Percentiles rank a stretch among this genome's conserved stretches.
These are phyloP conservation scores for Graptemys geographica DNA, from an alignment of 2,797 vertebrate species.

Conservation along the genomic window DNA sequence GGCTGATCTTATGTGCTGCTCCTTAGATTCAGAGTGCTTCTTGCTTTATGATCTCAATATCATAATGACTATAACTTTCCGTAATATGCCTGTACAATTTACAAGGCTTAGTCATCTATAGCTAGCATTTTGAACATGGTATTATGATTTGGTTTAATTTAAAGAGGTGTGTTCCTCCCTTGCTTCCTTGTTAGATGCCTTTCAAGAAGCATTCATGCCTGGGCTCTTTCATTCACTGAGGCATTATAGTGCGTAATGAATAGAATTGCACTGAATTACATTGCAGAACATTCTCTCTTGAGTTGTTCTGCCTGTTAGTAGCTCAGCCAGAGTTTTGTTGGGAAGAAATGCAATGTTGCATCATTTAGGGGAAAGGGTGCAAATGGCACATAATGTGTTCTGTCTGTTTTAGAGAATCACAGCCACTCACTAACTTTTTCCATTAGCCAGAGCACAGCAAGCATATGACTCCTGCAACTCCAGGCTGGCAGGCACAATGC, in stretches of 20 bases:
- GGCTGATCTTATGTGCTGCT: not conserved
- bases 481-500: conserved; percentile 13
- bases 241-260: not conserved
- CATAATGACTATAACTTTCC: not conserved
- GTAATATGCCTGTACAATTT: not conserved
- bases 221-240: not conserved
- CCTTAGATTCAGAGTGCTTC: not conserved
- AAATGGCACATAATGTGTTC: not conserved
- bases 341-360: not conserved
- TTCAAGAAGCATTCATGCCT: not conserved
- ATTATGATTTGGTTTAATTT: conserved; percentile 1
- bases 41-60: not conserved
- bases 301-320: not conserved
- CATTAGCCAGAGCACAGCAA: not conserved
- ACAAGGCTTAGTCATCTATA: not conserved
- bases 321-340: not conserved
- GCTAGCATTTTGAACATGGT: not conserved
- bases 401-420: not conserved
- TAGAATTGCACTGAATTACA: not conserved
- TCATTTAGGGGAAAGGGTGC: not conserved
- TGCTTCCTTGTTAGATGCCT: not conserved
- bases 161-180: not conserved
- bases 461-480: not conserved
- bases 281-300: not conserved
- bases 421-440: not conserved